Evolutionary conservation across 2,113 vertebrate genomes (phyloP).

Genomic region (Myotis yumanensis): DNA sequence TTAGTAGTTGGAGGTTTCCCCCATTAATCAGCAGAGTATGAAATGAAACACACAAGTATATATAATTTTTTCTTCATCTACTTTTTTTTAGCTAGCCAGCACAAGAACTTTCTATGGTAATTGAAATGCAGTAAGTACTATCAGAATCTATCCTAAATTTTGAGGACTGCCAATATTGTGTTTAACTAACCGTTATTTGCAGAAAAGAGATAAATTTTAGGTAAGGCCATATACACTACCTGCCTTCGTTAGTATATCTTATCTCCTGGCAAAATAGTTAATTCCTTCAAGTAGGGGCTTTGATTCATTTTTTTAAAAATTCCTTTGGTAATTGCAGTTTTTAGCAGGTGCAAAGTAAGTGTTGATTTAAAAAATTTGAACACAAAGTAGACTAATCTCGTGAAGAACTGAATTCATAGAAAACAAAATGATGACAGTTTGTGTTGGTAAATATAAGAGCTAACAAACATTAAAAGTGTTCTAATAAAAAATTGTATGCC

Average conservation of each 20-base stretch:
- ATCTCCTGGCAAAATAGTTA: constrained; percentile 33
- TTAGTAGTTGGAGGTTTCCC: background rate
- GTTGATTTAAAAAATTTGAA: background rate
- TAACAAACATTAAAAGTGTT: constrained; percentile 26
- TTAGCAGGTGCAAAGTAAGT: background rate
- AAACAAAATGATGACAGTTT: constrained; percentile 42
- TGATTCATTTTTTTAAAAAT: constrained; percentile 36
- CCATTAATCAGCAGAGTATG: constrained; percentile 32
- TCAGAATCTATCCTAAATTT: constrained; percentile 40
- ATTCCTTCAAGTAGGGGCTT: constrained; percentile 40
- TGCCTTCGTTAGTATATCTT: constrained; percentile 14
- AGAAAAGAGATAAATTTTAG: constrained; percentile 17
- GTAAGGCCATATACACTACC: background rate
- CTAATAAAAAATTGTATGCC: background rate
- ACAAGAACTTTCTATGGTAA: constrained; percentile 7
- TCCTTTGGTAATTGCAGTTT: constrained; percentile 15
- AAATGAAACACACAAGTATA: background rate
- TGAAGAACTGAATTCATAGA: constrained; percentile 36
- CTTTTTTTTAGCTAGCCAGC: constrained; percentile 41
- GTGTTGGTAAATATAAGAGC: background rate
- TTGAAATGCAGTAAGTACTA: background rate
- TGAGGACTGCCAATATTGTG: constrained; percentile 38
- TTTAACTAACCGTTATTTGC: background rate
- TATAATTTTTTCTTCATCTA: constrained; percentile 17
- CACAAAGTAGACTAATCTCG: background rate